Evolutionary conservation across 1,140 invertebrate species (phyloP), one percentile per base, ranked within the genome.

Genomic region (Elysia chlorotica): DNA sequence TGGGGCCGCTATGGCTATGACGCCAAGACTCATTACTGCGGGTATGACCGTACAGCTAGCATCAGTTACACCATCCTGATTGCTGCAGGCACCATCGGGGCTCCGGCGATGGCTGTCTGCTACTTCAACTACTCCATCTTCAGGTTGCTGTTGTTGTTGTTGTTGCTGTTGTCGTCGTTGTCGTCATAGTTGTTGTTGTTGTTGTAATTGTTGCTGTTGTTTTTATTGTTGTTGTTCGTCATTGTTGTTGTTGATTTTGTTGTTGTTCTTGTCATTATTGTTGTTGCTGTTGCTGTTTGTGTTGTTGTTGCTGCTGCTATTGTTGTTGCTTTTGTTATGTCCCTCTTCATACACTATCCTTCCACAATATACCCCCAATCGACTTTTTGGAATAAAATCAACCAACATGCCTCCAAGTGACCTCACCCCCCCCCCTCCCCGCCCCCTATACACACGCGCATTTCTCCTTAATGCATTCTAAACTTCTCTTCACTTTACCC

Each of bases 1-100:
- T 68, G 67, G 61, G 66, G 66, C 21, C 53, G 31, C 14, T 68
- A 65, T 41, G 33, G 36, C 17, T 77, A 74, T 38, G 72, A 74
- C 65, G 48, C 36, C 19, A 66, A 35, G 21, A 38, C 56, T n/a
- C 68, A 71, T 33, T 57, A 71, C 23, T 77, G 76, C 38, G 67
- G 65, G 6, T 77, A 61, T 57, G 54, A 74, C 31, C 38, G 67
- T 17, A 33, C 53, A 28, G 37, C 53, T n/a, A 61, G 37, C n/a
- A 10, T 33, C 19, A 56, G 19, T 10, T 77, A 68, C 73, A 74
- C 73, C 10, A 30, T 70, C n/a, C 25, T 70, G 31, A 25, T 65
- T n/a, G 41, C 59, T 23, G 25, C 35, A 0, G 38, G 36, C 37
- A 62, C 35, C 21, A 57, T 76, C 30, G 56, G 37, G 31, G 28